phyloP scores from a whole-genome alignment of 2,888 invertebrate species.

The Drepanosiphum platanoidis region DNA sequence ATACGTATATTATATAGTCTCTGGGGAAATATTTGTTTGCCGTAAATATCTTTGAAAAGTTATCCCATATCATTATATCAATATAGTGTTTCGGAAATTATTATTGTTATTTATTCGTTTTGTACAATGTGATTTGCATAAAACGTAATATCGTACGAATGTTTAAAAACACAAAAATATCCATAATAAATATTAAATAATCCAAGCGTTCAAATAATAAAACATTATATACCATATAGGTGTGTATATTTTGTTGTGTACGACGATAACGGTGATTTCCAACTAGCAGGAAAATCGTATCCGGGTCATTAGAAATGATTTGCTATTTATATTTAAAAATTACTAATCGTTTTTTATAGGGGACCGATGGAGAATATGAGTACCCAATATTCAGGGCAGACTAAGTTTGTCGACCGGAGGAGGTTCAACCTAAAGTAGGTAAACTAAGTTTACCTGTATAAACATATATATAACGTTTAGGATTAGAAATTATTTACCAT shows the following conservation, averaged over 20 bases:
- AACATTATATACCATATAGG: neutral
- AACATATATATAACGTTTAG: too few species aligned
- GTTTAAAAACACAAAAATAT: neutral
- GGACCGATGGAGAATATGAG: too few species aligned
- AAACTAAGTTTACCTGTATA: too few species aligned
- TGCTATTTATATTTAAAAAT: too few species aligned
- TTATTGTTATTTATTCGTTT: conserved; percentile 40
- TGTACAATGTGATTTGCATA: conserved; percentile 17
- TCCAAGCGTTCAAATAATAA: neutral
- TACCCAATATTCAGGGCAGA: too few species aligned
- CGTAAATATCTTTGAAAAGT: conserved; percentile 25
- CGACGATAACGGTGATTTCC: neutral
- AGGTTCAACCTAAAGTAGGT: too few species aligned
- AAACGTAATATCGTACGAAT: neutral
- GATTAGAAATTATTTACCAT: too few species aligned
- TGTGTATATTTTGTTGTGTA: too few species aligned
- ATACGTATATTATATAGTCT: conserved; percentile 6
- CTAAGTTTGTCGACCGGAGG: too few species aligned
- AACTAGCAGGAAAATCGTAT: neutral
- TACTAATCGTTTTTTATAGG: too few species aligned
- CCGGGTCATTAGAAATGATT: too few species aligned
- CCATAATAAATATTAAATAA: neutral
- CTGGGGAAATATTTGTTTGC: conserved; percentile 28
- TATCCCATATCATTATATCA: neutral
- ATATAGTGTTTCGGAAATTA: conserved; percentile 14